Evolutionary conservation across 2,113 vertebrate genomes (phyloP), one percentile per base, ranked within the genome.

Genomic region (Paratilapia polleni): DNA sequence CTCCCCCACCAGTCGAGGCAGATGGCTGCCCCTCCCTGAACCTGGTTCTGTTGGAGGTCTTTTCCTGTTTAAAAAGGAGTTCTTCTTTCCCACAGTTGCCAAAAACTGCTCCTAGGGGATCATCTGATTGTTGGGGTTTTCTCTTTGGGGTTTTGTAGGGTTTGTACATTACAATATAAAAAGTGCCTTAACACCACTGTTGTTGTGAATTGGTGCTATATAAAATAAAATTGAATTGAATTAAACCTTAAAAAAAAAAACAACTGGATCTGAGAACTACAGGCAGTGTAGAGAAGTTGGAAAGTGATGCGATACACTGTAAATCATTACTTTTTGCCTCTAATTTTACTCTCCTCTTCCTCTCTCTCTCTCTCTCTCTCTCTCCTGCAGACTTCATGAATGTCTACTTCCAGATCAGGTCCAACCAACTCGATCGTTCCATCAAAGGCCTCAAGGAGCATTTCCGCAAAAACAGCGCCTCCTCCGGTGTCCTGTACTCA

Each of bases 371-470:
- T 49, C 52, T 31, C 47, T 36, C 36, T 34, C 17, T 7, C 52
- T 49, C 52, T 31, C 57, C n/a, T 4, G 7, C 95, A 99, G 98
- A 99, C 89, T 99, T 99, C 94, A 99, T 99, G 98, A 99, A 97
- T 24, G 98, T 99, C 57, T 99, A 99, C 95, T 99, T 96, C 95
- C 98, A 99, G 94, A 98, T 99, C 87, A 95, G 98, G 31, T 99
- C 98, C 38, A 98, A 95, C 85, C 98, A 99, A 95, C 94, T 99
- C 1, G 98, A 99, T 81, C 97, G 98, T 68, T 99, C 98, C 91
- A 97, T 99, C 92, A 98, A 97, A 92, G 98, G 98, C 2, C 95
- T 99, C 84, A 99, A 97, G 90, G 98, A 99, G 7, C 98, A 99
- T 77, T 98, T 99, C 93, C 97, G 98, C 15, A 99, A 99, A 95